phyloP scores from a whole-genome alignment of 2,797 vertebrate genomes.

The Rhincodon typus region DNA sequence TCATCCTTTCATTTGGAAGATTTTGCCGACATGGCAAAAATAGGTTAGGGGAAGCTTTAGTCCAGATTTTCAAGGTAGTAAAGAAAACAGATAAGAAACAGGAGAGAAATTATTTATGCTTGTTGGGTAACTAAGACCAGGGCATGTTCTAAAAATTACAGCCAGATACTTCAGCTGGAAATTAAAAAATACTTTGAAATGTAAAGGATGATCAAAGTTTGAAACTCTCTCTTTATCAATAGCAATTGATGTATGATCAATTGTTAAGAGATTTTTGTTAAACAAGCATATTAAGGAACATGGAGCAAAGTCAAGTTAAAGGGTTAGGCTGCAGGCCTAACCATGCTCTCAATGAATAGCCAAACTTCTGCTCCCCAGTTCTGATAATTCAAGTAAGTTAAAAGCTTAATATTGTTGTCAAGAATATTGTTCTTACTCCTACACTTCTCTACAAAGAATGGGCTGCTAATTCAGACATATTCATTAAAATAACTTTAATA shows the following conservation, averaged over 20 bases:
- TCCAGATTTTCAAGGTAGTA: not conserved
- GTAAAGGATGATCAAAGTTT: not conserved
- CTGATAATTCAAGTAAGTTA: not conserved
- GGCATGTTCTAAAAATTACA: not conserved
- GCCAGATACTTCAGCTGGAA: not conserved
- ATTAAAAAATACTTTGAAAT: not conserved
- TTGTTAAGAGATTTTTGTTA: not conserved
- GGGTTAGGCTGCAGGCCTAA: not conserved
- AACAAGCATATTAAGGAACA: not conserved
- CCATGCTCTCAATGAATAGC: not conserved
- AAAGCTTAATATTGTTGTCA: not conserved
- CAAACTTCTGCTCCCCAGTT: not conserved
- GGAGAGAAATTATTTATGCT: not conserved
- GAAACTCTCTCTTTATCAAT: not conserved
- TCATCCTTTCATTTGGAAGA: not conserved
- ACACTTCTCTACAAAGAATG: not conserved
- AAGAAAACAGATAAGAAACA: not conserved
- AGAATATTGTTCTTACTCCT: not conserved
- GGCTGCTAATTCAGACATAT: not conserved
- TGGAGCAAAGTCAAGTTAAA: not conserved
- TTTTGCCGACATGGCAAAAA: not conserved
- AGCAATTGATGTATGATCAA: not conserved
- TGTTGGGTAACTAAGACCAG: not conserved
- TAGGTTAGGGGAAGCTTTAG: not conserved
- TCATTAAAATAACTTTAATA: not conserved